Base-by-base conservation (phyloP, 2,888 invertebrate species). In the Apotomis capreana region DNA sequence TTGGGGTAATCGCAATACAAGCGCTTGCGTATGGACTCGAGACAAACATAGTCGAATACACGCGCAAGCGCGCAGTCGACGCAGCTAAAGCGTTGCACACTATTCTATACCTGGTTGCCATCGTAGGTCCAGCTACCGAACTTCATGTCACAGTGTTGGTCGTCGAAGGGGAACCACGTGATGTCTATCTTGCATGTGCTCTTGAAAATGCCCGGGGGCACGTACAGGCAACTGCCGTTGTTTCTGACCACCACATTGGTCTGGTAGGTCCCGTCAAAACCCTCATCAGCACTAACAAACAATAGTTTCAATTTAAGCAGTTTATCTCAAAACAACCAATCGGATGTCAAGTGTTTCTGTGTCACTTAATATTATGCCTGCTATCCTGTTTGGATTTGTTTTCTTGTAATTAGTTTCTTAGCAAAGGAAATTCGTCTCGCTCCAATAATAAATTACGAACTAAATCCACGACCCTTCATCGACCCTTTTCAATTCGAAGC, bases 131-230 rank as follows among this genome's bases (percentile, higher is more conserved):
- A 99, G 95, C 99, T 99, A 95, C 99, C 99, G 94, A 99, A 99
- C 96, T 99, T 98, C 97, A 99, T 98, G 94, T 98, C 97, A 95
- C 99, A 99, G 94, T 97, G 97, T 96, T 99, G 99, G 95, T 99
- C 99, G 95, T 99, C 99, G 95, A 99, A 99, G 94, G 99, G 99
- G 96, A 99, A 99, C 99, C 99, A 99, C 94, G 99, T 99, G 96
- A 99, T 99, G 96, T 99, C 98, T 95, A 99, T 99, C 95, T 98
- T 98, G 96, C 99, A 99, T 94, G 99, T 99, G 96, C 99, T 98
- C 96, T 99, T 99, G 96, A 99, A 99, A 95, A 99, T 99, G 94
- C 99, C 99, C 92, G 99, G 99, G 90, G 99, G 99, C 94, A 99
- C 97, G 96, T 99, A 99, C 95, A 98, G 96, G 95, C 99, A 98